Base-by-base conservation (phyloP, 2,113 vertebrate species). In the Amblyornis subalaris region DNA sequence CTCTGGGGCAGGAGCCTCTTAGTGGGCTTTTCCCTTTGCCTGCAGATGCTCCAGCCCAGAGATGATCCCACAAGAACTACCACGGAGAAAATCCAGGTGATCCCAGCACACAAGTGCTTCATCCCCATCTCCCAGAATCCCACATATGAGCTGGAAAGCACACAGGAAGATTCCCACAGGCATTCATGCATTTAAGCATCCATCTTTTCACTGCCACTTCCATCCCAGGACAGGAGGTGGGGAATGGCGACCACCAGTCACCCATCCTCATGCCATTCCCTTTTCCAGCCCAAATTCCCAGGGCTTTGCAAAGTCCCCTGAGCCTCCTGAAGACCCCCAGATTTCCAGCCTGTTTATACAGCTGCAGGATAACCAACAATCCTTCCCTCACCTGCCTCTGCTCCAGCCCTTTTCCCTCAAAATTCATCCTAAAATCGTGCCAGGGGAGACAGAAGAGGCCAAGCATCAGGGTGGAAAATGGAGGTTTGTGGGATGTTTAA, bases 231-330 rank as follows among this genome's bases (percentile, higher is more conserved):
- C n/a, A 40, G 61, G 44, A 14, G 9, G 11, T 10, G 45, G 21
- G 48, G 47, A 36, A 36, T 3, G 1, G 54, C 1, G 12, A 85
- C 40, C 45, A 57, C 28, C 16, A 60, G 35, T 9, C 0, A 0
- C 35, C 23, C 26, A 1, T n/a, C n/a, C 74, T 44, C 14, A 9
- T 3, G 2, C 25, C 69, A 11, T 33, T 25, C 26, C 44, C 48
- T 80, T 67, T 72, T 17, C 40, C 85, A 89, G 55, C 61, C 54
- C 1, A 0, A 69, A 74, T 45, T 91, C 71, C 71, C 3, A 3
- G 44, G 54, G 31, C 10, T 73, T 40, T 20, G 31, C 19, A 21
- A 60, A 88, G 72, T 29, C 61, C 25, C 50, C 8, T 25, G 28
- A 74, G 62, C 62, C 40, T 3, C 47, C 23, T 24, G n/a, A 47